These are phyloP conservation scores for Ellobius talpinus DNA, from an alignment of 2,113 vertebrate species.

Conservation along the genomic window DNA sequence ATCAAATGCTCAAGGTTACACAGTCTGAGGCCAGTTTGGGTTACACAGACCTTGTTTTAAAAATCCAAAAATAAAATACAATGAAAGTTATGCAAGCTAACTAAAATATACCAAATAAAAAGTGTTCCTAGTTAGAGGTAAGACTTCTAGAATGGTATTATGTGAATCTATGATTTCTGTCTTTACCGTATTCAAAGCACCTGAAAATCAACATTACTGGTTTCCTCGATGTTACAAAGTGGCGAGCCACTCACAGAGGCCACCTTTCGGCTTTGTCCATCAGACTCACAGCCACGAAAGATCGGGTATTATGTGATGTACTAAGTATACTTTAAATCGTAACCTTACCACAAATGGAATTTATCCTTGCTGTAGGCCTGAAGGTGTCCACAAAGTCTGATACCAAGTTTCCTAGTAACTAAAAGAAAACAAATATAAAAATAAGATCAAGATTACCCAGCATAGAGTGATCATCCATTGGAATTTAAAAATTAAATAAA, in stretches of 20 bases:
- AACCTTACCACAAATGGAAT: slow-evolving; percentile 98
- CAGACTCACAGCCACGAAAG: background rate
- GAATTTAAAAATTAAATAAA: background rate
- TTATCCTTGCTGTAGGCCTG: slow-evolving; percentile 98
- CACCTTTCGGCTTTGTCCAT: background rate
- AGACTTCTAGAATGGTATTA: background rate
- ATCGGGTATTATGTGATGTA: background rate
- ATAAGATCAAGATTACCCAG: background rate
- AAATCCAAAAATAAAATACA: background rate
- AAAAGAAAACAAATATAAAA: slow-evolving; percentile 41
- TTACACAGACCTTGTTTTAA: background rate
- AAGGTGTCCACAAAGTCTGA: slow-evolving; percentile 99
- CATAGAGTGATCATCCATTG: background rate
- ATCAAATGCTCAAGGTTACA: background rate
- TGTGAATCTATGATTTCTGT: background rate
- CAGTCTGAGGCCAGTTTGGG: background rate
- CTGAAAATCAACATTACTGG: background rate
- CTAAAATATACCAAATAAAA: background rate
- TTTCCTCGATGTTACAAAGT: slow-evolving; percentile 13
- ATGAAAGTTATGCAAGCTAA: background rate
- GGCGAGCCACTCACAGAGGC: background rate
- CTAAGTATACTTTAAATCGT: slow-evolving; percentile 56
- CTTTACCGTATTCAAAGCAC: background rate
- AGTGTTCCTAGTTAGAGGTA: background rate
- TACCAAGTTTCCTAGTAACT: slow-evolving; percentile 97